phyloP scores from a whole-genome alignment of 2,797 vertebrate genomes.

The Steatocranus sp. region DNA sequence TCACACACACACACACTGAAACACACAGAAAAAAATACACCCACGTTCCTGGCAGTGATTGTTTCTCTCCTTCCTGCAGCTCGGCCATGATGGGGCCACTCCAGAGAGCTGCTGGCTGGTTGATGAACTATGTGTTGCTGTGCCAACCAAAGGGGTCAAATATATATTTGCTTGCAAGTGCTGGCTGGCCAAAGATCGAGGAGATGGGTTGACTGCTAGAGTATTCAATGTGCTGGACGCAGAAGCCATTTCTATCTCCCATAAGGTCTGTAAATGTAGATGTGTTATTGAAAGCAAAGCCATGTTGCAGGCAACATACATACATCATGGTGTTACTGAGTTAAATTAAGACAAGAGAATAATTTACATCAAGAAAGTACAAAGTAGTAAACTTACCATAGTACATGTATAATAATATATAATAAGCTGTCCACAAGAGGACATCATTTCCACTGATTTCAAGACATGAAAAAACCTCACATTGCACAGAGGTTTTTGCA shows the following conservation, averaged over 20 bases:
- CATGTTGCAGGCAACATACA: background rate
- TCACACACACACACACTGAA: background rate
- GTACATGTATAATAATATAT: background rate
- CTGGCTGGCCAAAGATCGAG: slow-evolving; percentile 97
- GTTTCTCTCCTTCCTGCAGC: slow-evolving; percentile 68
- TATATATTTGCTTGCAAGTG: slow-evolving; percentile 89
- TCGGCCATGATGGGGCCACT: slow-evolving; percentile 92
- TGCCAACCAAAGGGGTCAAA: slow-evolving; percentile 92
- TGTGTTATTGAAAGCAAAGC: background rate
- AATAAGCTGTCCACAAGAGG: background rate
- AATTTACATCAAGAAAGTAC: background rate
- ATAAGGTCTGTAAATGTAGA: slow-evolving; percentile 77
- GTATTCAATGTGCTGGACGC: slow-evolving; percentile 91
- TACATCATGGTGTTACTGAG: background rate
- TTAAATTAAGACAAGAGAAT: background rate
- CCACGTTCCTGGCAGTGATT: slow-evolving; percentile 14
- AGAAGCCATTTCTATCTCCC: slow-evolving; percentile 79
- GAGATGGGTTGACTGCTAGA: slow-evolving; percentile 87
- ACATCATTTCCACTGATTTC: background rate
- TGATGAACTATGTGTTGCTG: slow-evolving; percentile 84
- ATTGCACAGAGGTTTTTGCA: background rate
- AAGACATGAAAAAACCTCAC: background rate
- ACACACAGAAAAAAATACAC: slow-evolving; percentile 11
- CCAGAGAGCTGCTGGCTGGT: slow-evolving; percentile 97
- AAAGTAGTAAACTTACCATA: background rate